Evolutionary conservation across 2,113 vertebrate species (phyloP), one percentile per base, ranked within the genome.

Genomic region (Passerina amoena): DNA sequence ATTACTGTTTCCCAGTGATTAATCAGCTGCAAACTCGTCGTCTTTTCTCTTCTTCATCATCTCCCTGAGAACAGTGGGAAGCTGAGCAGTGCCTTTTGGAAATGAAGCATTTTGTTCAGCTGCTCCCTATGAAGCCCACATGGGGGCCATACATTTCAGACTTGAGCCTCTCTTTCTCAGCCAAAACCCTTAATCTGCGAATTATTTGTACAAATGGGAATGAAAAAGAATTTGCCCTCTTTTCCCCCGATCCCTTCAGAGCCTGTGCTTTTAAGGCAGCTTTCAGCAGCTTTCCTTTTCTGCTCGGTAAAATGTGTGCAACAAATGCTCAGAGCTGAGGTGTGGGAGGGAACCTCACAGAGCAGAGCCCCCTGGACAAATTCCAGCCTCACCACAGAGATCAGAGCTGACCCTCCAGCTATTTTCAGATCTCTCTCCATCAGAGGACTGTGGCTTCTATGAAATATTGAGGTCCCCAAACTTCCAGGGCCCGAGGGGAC

Each of bases 1-100:
- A 97, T 96, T 97, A 93, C 91, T 27, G 82, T 73, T 97, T 97
- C 93, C 86, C 82, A 84, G 64, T 50, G 91, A 95, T 93, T 85
- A 93, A 97, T 96, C 97, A 96, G 94, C 82, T 91, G 96, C 83
- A 72, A 71, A 92, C 71, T 72, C 59, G 1, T 54, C 3, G 0
- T 77, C 65, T 91, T 84, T 75, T 28, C 76, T n/a, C 48, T 48
- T 56, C 82, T 3, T 38, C 71, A 77, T 87, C 94, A 38, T 82
- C 59, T 85, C 80, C 50, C 82, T 7, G 23, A 47, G 86, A 88
- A 21, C 12, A 69, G 79, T 11, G 73, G 44, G 94, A 31, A 93
- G 70, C 51, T 4, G 2, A 6, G 65, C 77, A 54, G 28, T 27
- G 35, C 33, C 50, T 86, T 71, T 89, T 71, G 45, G 40, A 73